phyloP scores from a whole-genome alignment of 2,113 vertebrate species.

The Proterorhinus semilunaris region DNA sequence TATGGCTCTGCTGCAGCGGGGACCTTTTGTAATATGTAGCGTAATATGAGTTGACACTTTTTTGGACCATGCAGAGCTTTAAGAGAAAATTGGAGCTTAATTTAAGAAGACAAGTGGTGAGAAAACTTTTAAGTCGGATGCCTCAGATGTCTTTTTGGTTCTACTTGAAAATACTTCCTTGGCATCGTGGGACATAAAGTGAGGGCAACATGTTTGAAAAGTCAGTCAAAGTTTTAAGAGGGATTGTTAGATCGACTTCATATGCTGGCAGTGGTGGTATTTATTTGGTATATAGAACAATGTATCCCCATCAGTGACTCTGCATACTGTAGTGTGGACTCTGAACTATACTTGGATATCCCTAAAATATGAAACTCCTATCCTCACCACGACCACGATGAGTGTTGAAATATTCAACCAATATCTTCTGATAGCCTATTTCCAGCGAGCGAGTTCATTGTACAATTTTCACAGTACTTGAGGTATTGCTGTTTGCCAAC shows the following conservation, averaged over 20 bases:
- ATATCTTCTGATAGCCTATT: slow-evolving; percentile 1
- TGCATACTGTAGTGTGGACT: no score
- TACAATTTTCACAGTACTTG: background rate
- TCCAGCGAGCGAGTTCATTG: background rate
- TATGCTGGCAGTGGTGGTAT: no score
- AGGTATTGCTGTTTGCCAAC: slow-evolving; percentile 1
- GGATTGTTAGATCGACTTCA: no score
- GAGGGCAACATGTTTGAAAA: background rate
- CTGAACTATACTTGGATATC: no score
- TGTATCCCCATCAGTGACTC: no score
- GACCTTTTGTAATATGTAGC: slow-evolving; percentile 29
- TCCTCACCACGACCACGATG: background rate
- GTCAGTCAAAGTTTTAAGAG: background rate
- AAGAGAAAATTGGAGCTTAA: background rate
- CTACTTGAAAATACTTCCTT: background rate
- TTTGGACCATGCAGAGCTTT: background rate
- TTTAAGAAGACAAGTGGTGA: slow-evolving; percentile 4
- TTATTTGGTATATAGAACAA: no score
- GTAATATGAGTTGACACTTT: slow-evolving; percentile 41
- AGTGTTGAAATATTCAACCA: background rate
- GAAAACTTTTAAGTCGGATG: slow-evolving; percentile 6
- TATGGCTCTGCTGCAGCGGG: slow-evolving; percentile 12
- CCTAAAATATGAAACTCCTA: background rate
- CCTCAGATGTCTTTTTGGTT: background rate
- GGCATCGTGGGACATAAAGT: background rate